Conservation (phyloP, 92 coral and sea anemone genomes). For the Meandrina meandrites region DNA sequence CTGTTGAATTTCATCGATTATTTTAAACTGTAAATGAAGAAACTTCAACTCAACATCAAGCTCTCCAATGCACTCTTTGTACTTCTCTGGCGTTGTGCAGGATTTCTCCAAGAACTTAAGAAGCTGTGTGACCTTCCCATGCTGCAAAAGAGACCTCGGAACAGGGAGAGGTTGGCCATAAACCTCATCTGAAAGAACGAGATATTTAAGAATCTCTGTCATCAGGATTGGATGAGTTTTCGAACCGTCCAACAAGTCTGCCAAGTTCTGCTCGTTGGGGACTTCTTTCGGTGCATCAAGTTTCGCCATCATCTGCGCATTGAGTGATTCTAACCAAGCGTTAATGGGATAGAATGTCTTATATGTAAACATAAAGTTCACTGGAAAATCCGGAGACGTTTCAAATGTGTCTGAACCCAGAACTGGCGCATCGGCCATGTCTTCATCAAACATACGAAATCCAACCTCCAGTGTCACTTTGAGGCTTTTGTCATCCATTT, state of each 20-base stretch:
- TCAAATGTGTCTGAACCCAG: slow-evolving; percentile 47
- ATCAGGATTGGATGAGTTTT: slow-evolving; percentile 57
- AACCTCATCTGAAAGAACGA: slow-evolving; percentile 52
- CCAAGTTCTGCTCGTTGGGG: slow-evolving; percentile 40
- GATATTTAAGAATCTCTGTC: slow-evolving; percentile 63
- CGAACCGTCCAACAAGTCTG: slow-evolving; percentile 41
- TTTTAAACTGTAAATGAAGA: slow-evolving; percentile 64
- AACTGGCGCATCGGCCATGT: slow-evolving; percentile 59
- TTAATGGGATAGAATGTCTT: slow-evolving; percentile 48
- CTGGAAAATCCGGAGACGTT: slow-evolving; percentile 41
- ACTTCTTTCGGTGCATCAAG: slow-evolving; percentile 52
- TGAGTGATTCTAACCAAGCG: slow-evolving; percentile 56
- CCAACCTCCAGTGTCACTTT: slow-evolving; percentile 42
- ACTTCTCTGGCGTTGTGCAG: slow-evolving; percentile 45
- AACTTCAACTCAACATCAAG: slow-evolving; percentile 62
- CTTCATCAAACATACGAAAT: slow-evolving; percentile 50
- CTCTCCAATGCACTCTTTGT: slow-evolving; percentile 40
- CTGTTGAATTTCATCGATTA: slow-evolving; percentile 51
- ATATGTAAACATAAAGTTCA: slow-evolving; percentile 64
- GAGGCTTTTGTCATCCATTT: slow-evolving; percentile 57
- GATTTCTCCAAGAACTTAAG: slow-evolving; percentile 51
- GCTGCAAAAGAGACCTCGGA: slow-evolving; percentile 53
- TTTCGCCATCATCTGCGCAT: slow-evolving; percentile 50
- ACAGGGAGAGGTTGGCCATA: slow-evolving; percentile 55
- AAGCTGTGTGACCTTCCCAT: slow-evolving; percentile 37